These are phyloP conservation scores for Psittacula derbiana DNA, from an alignment of 2,797 vertebrate genomes.

Conservation along the genomic window DNA sequence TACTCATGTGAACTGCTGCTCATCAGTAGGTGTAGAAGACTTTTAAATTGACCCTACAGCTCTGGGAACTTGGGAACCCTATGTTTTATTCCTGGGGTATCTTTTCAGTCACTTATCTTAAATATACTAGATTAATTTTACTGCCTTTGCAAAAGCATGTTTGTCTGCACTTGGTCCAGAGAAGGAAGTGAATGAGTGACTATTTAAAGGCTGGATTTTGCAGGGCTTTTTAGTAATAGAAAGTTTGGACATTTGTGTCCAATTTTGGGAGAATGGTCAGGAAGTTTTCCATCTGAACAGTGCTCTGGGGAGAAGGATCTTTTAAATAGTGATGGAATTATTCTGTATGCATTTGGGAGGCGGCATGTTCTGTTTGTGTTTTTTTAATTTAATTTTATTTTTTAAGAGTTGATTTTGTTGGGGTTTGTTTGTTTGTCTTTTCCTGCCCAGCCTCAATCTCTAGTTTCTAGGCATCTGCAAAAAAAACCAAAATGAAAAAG, in stretches of 20 bases:
- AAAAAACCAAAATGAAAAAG: neutral
- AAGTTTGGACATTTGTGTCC: neutral
- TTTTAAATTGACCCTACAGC: neutral
- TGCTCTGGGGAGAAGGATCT: neutral
- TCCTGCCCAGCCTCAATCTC: neutral
- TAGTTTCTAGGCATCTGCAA: neutral
- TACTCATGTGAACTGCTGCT: neutral
- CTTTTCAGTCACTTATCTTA: neutral
- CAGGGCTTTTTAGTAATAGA: neutral
- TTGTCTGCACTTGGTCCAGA: neutral
- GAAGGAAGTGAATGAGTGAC: neutral
- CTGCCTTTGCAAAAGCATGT: neutral
- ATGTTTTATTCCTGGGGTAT: neutral
- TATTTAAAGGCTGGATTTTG: neutral
- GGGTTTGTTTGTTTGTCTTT: neutral
- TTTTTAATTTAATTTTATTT: neutral
- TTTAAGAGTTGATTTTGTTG: neutral
- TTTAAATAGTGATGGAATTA: neutral
- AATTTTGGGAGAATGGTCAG: neutral
- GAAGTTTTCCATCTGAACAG: neutral
- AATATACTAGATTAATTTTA: neutral
- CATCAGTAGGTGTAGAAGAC: neutral
- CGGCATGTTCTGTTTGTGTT: neutral
- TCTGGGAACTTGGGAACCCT: neutral
- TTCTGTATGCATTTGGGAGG: neutral